phyloP scores from a whole-genome alignment of 2,113 vertebrate genomes.

The Sciurus niger region DNA sequence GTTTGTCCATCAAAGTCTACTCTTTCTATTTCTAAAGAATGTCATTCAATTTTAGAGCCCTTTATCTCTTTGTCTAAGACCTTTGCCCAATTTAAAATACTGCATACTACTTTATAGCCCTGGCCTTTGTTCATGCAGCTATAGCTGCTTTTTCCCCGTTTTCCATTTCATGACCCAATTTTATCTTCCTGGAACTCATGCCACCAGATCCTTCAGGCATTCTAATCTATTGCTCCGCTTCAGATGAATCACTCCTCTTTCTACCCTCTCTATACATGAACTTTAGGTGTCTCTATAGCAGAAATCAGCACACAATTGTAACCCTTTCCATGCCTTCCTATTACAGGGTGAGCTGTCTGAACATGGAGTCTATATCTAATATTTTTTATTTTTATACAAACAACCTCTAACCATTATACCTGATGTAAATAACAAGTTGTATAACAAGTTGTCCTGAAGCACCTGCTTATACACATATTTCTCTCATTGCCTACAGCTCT shows the following conservation, averaged over 20 bases:
- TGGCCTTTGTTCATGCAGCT: not conserved
- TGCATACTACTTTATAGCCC: not conserved
- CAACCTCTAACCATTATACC: not conserved
- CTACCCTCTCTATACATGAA: accelerated
- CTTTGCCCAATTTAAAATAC: not conserved
- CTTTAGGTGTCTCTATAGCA: not conserved
- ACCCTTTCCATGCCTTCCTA: not conserved
- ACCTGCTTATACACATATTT: not conserved
- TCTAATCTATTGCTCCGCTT: not conserved
- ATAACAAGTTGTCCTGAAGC: not conserved
- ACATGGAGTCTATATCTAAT: not conserved
- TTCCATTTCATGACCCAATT: not conserved
- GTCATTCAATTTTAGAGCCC: not conserved
- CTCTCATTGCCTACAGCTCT: not conserved
- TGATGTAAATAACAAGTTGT: not conserved
- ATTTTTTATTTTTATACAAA: not conserved
- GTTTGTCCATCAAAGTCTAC: not conserved
- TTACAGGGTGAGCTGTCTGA: not conserved
- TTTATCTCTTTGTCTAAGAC: not conserved
- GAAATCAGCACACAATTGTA: not conserved
- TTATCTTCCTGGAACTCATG: not conserved
- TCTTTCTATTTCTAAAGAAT: not conserved
- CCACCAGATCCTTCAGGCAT: not conserved
- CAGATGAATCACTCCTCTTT: not conserved
- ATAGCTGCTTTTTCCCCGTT: not conserved